Conservation (phyloP, 37 sponge, comb jelly and placozoan species). For the Beroe ovata region DNA sequence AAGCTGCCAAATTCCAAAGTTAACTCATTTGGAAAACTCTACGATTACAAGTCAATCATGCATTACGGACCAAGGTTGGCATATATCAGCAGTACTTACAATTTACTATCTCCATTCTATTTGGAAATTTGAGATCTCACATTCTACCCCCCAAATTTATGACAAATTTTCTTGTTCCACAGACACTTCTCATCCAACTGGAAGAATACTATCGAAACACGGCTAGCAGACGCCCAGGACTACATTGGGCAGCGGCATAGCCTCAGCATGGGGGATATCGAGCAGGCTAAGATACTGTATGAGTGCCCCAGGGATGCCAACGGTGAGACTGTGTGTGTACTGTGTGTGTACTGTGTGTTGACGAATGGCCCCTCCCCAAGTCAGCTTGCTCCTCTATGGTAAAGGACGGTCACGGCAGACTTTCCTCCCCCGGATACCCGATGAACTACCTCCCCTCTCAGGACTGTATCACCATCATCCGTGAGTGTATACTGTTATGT, state of each 20-base stretch:
- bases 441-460: not conserved
- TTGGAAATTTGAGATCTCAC: too few species aligned
- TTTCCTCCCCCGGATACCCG: conserved; percentile 20
- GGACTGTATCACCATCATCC: conserved; percentile 56
- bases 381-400: conserved; percentile 49
- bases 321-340: not conserved
- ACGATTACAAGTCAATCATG: conserved; percentile 46
- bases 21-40: conserved; percentile 45
- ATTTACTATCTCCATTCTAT: too few species aligned
- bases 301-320: conserved; percentile 7
- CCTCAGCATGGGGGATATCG: not conserved
- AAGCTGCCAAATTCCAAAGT: conserved; percentile 48
- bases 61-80: conserved; percentile 49
- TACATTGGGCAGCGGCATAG: conserved; percentile 2
- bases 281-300: conserved; percentile 35
- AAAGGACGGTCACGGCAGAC: not conserved
- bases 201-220: conserved; percentile 36
- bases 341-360: too few species aligned
- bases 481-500: too few species aligned
- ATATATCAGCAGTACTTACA: too few species aligned
- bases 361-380: conserved; percentile 17
- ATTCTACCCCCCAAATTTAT: too few species aligned
- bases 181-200: conserved; percentile 48
- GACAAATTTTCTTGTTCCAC: not conserved
- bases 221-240: not conserved